phyloP scores from a whole-genome alignment of 2,888 invertebrate genomes.

The Bellardia bayeri region DNA sequence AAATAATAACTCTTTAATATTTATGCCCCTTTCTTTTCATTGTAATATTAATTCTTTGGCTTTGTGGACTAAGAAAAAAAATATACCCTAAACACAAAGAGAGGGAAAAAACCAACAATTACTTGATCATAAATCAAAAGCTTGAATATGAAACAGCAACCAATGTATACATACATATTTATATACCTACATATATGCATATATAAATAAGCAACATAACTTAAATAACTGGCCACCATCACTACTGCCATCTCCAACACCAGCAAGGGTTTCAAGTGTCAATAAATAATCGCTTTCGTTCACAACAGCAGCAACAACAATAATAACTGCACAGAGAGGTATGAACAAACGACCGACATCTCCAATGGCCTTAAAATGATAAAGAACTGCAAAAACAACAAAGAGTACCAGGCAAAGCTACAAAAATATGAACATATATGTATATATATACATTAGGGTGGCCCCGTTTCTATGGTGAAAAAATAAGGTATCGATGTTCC shows the following conservation, averaged over 20 bases:
- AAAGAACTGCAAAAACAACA: constrained; percentile 55
- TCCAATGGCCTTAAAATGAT: constrained; percentile 66
- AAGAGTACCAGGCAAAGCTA: neutral
- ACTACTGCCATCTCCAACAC: constrained; percentile 75
- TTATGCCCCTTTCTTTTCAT: constrained; percentile 36
- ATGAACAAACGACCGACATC: constrained; percentile 65
- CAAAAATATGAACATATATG: too few species aligned
- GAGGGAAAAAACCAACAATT: constrained; percentile 82
- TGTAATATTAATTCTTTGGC: constrained; percentile 54
- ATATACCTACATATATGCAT: neutral
- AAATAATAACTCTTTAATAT: neutral
- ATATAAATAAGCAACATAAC: constrained; percentile 50
- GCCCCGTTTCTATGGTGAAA: too few species aligned
- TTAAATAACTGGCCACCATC: constrained; percentile 73
- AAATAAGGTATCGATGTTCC: too few species aligned
- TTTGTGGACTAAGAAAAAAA: constrained; percentile 38
- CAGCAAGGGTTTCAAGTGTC: constrained; percentile 81
- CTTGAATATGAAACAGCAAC: constrained; percentile 78
- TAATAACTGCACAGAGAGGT: constrained; percentile 23
- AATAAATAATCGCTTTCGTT: constrained; percentile 81
- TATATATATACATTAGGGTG: too few species aligned
- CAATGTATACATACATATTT: neutral
- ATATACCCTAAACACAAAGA: constrained; percentile 74
- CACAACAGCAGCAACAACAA: constrained; percentile 51
- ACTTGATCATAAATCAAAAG: constrained; percentile 84